Evolutionary conservation across 1,140 invertebrate species (phyloP).

Genomic region (Orchesella cincta): DNA sequence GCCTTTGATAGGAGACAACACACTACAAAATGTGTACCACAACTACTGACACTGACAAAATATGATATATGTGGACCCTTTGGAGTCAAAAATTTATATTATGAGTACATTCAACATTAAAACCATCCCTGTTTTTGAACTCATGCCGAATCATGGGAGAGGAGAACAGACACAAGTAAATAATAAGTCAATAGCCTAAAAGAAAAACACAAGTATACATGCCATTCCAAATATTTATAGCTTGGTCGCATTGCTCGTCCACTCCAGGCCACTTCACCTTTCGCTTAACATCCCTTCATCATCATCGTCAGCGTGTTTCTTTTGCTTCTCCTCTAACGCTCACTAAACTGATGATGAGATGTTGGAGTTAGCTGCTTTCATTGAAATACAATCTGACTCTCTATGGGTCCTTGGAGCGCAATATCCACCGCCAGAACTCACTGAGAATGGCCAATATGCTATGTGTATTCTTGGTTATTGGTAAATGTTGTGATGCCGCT

Average conservation of each 20-base stretch:
- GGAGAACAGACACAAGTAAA: background rate
- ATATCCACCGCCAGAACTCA: background rate
- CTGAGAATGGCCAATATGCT: background rate
- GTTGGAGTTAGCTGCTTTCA: background rate
- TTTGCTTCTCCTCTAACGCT: background rate
- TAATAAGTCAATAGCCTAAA: background rate
- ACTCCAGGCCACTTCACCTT: slow-evolving; percentile 19
- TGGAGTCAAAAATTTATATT: background rate
- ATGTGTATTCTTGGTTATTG: background rate
- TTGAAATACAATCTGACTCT: slow-evolving; percentile 13
- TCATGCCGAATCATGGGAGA: too few relatives aligned
- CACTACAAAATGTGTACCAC: too few relatives aligned
- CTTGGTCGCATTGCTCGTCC: too few relatives aligned
- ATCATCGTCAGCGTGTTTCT: background rate
- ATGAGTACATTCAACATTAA: background rate
- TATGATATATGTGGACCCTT: slow-evolving; percentile 22
- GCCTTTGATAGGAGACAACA: too few relatives aligned
- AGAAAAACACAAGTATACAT: background rate
- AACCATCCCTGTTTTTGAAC: too few relatives aligned
- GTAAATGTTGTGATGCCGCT: slow-evolving; percentile 40
- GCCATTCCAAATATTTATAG: slow-evolving; percentile 1
- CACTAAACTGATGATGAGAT: background rate
- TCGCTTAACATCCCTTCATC: background rate
- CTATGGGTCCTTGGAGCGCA: slow-evolving; percentile 6
- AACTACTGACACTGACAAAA: slow-evolving; percentile 14